Base-by-base conservation (phyloP, 2,888 invertebrate species). In the Agriopis leucophaearia region DNA sequence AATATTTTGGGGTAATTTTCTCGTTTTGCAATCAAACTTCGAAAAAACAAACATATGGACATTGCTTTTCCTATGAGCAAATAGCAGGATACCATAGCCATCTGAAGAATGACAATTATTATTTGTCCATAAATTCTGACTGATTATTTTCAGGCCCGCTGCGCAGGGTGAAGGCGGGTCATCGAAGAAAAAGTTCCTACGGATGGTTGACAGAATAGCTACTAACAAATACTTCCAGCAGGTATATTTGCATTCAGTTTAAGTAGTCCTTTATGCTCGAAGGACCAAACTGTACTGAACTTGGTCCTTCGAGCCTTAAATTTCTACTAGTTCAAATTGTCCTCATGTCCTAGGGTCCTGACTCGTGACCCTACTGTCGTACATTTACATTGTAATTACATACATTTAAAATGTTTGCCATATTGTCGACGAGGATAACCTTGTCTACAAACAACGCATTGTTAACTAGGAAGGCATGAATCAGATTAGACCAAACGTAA, bases 211-310 rank as follows among this genome's bases (percentile, higher is more conserved):
- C 85, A 96, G 96, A 85, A 96, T 98, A 73, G 96, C 98, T 0
- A 96, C 97, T 35, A 97, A 97, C 70, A 96, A 96, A 87, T 97
- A 97, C 84, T 98, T 98, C 86, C 98, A 98, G 89, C 96, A 96
- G 86, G 96, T 96, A 75, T 82, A 90, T 85, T 12, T 7, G 13
- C n/a, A 4, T 16, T 47, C 13, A 7, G 9, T 27, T 7, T 51
- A 35, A 36, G 36, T 36, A 51, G 18, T 18, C 27, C 8, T 18
- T 18, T 50, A 13, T 6, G 16, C 16, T 47, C 9, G 47, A 15
- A 16, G 47, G 15, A 47, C 16, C 15, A 47, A 47, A 47, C 35
- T 13, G 27, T 5, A 50, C 27, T 27, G 27, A 27, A 50, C 27
- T 27, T 27, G 47, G 47, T 47, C 47, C 16, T 47, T 45, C 44